Conservation (phyloP, 2,797 vertebrate species). For the Pachyuromys duprasi region DNA sequence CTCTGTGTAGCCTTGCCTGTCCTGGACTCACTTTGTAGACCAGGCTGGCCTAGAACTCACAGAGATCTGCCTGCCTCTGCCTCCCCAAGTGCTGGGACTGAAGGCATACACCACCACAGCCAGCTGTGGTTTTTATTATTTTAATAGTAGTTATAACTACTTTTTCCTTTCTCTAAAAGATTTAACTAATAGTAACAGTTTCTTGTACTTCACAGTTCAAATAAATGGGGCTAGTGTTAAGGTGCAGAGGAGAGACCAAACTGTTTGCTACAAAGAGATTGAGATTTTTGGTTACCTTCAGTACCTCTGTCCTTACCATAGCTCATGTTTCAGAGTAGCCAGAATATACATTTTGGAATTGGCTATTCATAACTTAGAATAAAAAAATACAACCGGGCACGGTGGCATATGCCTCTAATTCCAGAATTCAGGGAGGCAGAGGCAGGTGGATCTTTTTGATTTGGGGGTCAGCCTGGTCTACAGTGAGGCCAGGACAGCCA, state of each 20-base stretch:
- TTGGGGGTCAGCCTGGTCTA: too few species aligned
- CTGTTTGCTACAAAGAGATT: not conserved
- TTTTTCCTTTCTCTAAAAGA: not conserved
- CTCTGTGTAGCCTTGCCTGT: too few species aligned
- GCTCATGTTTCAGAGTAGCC: not conserved
- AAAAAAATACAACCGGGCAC: not conserved
- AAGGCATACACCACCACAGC: too few species aligned
- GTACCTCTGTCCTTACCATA: not conserved
- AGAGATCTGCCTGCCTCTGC: too few species aligned
- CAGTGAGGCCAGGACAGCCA: too few species aligned
- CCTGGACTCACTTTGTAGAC: too few species aligned
- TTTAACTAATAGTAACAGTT: not conserved
- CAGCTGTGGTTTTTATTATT: not conserved
- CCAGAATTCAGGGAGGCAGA: too few species aligned
- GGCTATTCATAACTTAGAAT: not conserved
- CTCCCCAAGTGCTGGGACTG: too few species aligned
- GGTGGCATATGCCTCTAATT: too few species aligned
- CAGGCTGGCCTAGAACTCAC: too few species aligned
- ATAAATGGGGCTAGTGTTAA: not conserved
- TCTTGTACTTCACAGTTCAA: not conserved
- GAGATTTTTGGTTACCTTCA: not conserved
- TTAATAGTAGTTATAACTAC: constrained; percentile 27
- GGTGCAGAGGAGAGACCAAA: not conserved
- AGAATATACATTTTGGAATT: not conserved
- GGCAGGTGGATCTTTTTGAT: too few species aligned